These are phyloP conservation scores for Orchesella flavescens DNA, from an alignment of 2,888 invertebrate genomes.

Conservation along the genomic window DNA sequence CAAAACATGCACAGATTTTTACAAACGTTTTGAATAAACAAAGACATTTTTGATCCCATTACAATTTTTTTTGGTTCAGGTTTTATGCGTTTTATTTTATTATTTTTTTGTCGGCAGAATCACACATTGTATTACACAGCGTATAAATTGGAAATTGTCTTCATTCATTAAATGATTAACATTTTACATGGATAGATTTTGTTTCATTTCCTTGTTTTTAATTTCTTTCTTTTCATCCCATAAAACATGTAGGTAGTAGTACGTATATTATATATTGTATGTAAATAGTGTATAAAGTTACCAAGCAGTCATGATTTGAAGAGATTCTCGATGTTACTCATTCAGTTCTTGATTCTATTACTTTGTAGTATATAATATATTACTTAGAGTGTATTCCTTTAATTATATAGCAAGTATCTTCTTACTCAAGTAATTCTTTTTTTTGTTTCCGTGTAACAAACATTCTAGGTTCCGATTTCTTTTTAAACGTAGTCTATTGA, in stretches of 20 bases:
- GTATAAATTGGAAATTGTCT: background rate
- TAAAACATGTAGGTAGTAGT: background rate
- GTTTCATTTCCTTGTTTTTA: background rate
- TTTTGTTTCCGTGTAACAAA: constrained; percentile 36
- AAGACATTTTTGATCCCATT: too few species aligned
- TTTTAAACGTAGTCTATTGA: too few species aligned
- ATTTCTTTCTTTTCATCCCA: constrained; percentile 14
- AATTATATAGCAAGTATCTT: constrained; percentile 11
- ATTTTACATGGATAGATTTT: background rate
- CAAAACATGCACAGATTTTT: too few species aligned
- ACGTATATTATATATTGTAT: constrained; percentile 14
- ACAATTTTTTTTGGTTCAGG: background rate
- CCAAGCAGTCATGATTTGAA: constrained; percentile 50
- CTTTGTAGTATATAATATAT: constrained; percentile 4
- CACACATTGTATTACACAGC: constrained; percentile 25
- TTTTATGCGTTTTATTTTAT: constrained; percentile 14
- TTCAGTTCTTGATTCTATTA: constrained; percentile 35
- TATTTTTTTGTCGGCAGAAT: constrained; percentile 32
- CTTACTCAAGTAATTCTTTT: too few species aligned
- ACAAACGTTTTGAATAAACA: too few species aligned
- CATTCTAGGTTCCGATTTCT: constrained; percentile 23
- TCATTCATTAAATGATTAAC: constrained; percentile 5
- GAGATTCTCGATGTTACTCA: constrained; percentile 50
- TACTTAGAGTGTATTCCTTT: background rate
- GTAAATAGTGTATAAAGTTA: constrained; percentile 21